A percentile compares a stretch with the other conserved stretches of the same genome.
Conservation (phyloP, 2,888 invertebrate species). For the Calameuta filiformis region DNA sequence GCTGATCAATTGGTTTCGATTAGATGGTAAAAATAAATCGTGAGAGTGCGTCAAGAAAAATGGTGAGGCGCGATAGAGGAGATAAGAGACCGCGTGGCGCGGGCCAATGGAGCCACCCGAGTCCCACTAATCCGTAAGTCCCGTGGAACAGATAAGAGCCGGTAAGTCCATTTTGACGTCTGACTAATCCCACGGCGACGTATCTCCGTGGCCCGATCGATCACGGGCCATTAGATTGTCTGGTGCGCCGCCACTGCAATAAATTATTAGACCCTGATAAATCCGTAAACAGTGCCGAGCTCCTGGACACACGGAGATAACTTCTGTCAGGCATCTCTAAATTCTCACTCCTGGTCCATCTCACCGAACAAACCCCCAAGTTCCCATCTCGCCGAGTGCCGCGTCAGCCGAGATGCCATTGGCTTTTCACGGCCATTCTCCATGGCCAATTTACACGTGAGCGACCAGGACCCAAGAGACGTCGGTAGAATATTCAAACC, state of each 20-base stretch:
- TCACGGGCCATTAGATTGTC: constrained; percentile 43
- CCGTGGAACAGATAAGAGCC: constrained; percentile 29
- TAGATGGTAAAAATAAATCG: not conserved
- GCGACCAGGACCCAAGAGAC: not conserved
- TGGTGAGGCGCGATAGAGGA: not conserved
- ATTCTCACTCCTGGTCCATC: not conserved
- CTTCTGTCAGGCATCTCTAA: not conserved
- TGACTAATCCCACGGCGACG: constrained; percentile 36
- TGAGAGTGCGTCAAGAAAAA: constrained; percentile 4
- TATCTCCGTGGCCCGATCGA: constrained; percentile 38
- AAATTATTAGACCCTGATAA: constrained; percentile 48
- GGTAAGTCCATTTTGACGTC: constrained; percentile 39
- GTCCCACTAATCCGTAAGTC: not conserved
- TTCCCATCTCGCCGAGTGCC: not conserved
- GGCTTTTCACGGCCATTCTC: not conserved
- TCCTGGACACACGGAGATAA: not conserved
- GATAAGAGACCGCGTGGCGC: not conserved
- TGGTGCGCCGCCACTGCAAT: constrained; percentile 29
- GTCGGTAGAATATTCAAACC: not conserved
- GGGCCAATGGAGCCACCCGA: not conserved
- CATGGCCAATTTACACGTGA: not conserved
- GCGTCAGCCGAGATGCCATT: not conserved
- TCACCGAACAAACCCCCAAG: not conserved
- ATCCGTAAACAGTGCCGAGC: constrained; percentile 37
- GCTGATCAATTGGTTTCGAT: not conserved